Evolutionary conservation across 2,888 invertebrate species (phyloP).

Genomic region (Ecdyonurus torrentis): DNA sequence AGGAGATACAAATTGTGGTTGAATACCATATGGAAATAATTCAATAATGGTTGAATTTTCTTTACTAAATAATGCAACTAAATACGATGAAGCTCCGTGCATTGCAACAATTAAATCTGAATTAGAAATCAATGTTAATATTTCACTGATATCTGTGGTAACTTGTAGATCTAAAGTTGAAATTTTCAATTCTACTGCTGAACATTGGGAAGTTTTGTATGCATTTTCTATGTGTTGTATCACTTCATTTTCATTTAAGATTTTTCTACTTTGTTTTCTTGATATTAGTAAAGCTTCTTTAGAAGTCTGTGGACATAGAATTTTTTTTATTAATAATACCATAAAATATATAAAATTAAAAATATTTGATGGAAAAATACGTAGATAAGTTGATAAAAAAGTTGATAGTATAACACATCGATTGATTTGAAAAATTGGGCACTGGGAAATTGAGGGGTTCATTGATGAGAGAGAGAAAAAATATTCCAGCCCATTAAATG

Average conservation of each 20-base stretch:
- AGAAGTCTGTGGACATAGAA: no score
- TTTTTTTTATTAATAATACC: no score
- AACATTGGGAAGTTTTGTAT: constrained; percentile 4
- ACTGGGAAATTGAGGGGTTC: no score
- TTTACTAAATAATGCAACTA: constrained; percentile 25
- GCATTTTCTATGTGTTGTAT: constrained; percentile 16
- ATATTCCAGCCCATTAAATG: no score
- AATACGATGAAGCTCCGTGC: constrained; percentile 27
- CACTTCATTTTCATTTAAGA: constrained; percentile 28
- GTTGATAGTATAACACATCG: no score
- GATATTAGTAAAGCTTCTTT: constrained; percentile 15
- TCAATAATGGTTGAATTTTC: constrained; percentile 23
- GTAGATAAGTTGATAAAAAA: no score
- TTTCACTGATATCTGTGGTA: constrained; percentile 6
- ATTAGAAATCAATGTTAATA: constrained; percentile 12
- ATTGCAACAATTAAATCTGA: constrained; percentile 17
- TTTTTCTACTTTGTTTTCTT: constrained; percentile 25
- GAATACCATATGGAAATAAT: constrained; percentile 32
- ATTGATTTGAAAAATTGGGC: no score
- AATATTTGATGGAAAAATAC: no score
- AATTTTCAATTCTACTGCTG: constrained; percentile 2
- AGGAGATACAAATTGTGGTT: constrained; percentile 27
- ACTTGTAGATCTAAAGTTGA: constrained; percentile 11
- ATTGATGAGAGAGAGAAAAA: background rate
- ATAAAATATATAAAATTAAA: no score